A percentile compares a stretch with the other conserved stretches of the same genome.
These are phyloP conservation scores for Ciconia boyciana DNA, from an alignment of 2,113 vertebrate genomes.

Conservation along the genomic window DNA sequence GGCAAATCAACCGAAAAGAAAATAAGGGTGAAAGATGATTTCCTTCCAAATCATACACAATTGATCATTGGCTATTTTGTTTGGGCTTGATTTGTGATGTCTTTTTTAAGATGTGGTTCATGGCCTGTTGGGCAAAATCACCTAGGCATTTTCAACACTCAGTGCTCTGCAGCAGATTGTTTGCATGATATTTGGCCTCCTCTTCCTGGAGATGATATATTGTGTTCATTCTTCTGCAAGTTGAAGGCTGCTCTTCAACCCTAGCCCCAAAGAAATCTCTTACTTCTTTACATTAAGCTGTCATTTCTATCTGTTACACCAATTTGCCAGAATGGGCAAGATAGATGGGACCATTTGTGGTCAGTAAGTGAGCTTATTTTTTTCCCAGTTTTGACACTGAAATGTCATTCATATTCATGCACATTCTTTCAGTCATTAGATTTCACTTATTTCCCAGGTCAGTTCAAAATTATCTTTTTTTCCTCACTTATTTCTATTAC, in stretches of 20 bases:
- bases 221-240: background rate
- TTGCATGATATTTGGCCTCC: background rate
- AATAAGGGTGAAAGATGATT: background rate
- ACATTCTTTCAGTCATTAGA: background rate
- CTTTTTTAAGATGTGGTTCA: background rate
- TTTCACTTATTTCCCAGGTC: background rate
- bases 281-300: background rate
- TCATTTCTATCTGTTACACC: background rate
- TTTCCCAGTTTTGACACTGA: background rate
- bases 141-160: background rate
- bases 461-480: background rate
- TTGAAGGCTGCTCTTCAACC: background rate
- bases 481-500: background rate
- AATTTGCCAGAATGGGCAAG: accelerated
- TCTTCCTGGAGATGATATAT: background rate
- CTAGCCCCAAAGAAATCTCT: background rate
- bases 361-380: background rate
- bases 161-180: background rate
- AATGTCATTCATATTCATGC: background rate
- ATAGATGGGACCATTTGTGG: background rate
- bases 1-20: background rate
- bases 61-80: background rate
- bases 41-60: background rate
- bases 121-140: background rate
- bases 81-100: background rate